Percentiles rank a stretch among this genome's conserved stretches.
Conservation (phyloP, 2,797 vertebrate genomes). For the Thripadectes ignobilis region DNA sequence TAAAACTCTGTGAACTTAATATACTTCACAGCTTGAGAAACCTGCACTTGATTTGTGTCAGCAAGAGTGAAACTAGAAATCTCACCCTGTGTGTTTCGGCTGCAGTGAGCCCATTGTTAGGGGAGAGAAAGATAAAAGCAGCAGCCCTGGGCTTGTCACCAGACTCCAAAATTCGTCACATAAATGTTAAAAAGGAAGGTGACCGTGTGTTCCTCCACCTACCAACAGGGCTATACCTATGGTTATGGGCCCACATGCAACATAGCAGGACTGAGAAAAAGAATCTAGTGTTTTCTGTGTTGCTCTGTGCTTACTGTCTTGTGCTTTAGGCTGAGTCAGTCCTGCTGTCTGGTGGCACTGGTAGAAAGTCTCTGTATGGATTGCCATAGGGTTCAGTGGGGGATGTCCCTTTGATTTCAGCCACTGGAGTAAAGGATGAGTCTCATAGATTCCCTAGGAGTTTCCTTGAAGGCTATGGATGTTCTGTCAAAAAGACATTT, state of each 20-base stretch:
- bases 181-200: not conserved
- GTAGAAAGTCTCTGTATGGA: not conserved
- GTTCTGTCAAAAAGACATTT: not conserved
- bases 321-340: not conserved
- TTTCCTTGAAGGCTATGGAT: not conserved
- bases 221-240: not conserved
- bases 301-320: not conserved
- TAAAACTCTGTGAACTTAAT: slow-evolving; percentile 77
- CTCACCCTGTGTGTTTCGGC: slow-evolving; percentile 33
- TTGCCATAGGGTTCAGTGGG: not conserved
- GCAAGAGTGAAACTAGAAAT: slow-evolving; percentile 67
- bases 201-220: not conserved
- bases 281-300: not conserved
- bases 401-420: not conserved
- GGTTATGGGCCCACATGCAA: not conserved
- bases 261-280: not conserved
- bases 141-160: slow-evolving; percentile 20
- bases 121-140: slow-evolving; percentile 58
- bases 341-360: not conserved
- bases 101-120: slow-evolving; percentile 10
- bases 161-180: not conserved
- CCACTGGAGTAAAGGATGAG: not conserved
- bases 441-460: not conserved
- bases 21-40: slow-evolving; percentile 78
- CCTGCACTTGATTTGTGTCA: slow-evolving; percentile 69